These are phyloP conservation scores for Vespertilio murinus DNA, from an alignment of 2,797 vertebrate genomes.

Conservation along the genomic window DNA sequence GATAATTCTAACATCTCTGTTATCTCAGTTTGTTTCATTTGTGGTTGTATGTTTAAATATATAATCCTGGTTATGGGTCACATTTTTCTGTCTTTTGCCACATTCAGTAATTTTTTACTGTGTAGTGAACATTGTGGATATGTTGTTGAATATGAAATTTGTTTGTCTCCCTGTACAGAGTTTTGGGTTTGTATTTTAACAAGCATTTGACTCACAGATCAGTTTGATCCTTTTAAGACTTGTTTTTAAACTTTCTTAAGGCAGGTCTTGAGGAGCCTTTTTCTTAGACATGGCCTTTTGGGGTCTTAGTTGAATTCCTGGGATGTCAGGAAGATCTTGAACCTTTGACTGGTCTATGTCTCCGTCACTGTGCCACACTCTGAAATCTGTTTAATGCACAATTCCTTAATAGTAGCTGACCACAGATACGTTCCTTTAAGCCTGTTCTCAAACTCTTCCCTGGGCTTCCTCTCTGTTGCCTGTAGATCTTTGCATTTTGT, in stretches of 20 bases:
- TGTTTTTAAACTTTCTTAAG: not conserved
- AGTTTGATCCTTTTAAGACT: not conserved
- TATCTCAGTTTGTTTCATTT: conserved; percentile 19
- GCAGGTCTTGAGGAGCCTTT: not conserved
- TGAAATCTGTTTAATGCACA: not conserved
- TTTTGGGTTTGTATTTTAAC: conserved; percentile 1
- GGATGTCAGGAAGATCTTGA: not conserved
- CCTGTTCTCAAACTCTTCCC: not conserved
- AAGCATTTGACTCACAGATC: not conserved
- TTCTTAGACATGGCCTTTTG: not conserved
- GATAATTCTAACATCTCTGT: not conserved
- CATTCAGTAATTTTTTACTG: not conserved
- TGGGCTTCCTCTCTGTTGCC: not conserved
- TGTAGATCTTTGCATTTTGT: not conserved
- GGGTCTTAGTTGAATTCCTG: not conserved
- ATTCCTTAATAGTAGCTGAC: not conserved
- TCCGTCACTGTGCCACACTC: not conserved
- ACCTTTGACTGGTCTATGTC: not conserved
- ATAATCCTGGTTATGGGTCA: not conserved
- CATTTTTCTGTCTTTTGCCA: not conserved
- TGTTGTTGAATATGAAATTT: not conserved
- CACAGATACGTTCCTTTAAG: not conserved
- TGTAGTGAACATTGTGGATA: not conserved
- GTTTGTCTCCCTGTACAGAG: conserved; percentile 1
- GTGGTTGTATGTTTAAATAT: not conserved